Evolutionary conservation across 2,888 invertebrate genomes (phyloP).

Genomic region (Caenorhabditis sp.): DNA sequence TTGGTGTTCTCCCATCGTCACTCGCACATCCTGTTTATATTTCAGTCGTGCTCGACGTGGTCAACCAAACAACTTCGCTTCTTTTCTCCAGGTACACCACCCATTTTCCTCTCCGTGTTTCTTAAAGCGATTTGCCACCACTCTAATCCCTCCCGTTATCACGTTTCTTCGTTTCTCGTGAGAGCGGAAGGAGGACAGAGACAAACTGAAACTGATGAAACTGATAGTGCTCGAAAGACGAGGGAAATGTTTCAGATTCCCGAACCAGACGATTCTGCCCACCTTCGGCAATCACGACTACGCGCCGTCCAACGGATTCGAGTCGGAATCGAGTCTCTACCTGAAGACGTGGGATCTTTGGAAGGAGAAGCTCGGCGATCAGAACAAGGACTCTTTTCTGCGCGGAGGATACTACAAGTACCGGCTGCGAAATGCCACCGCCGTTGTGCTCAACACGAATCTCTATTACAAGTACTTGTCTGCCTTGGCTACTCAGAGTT

Average conservation of each 20-base stretch:
- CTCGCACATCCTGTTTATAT: neutral
- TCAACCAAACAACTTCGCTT: constrained; percentile 59
- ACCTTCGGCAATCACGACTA: constrained; percentile 78
- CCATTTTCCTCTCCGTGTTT: neutral
- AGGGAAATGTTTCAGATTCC: constrained; percentile 58
- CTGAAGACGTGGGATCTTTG: constrained; percentile 64
- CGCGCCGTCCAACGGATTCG: constrained; percentile 72
- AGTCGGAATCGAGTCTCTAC: constrained; percentile 61
- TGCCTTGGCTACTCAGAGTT: too few relatives aligned
- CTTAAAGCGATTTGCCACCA: constrained; percentile 35
- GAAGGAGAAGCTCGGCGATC: constrained; percentile 66
- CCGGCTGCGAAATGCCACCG: constrained; percentile 55
- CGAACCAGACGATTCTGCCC: constrained; percentile 66
- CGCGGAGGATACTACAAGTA: constrained; percentile 75
- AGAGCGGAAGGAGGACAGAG: constrained; percentile 22
- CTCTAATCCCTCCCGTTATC: constrained; percentile 42
- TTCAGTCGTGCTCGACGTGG: constrained; percentile 59
- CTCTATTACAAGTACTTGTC: constrained; percentile 74
- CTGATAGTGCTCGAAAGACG: constrained; percentile 2
- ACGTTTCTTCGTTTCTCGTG: constrained; percentile 39
- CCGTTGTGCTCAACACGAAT: constrained; percentile 76
- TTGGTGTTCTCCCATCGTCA: neutral
- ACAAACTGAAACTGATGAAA: constrained; percentile 20
- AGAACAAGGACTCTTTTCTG: constrained; percentile 69
- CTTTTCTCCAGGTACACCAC: constrained; percentile 49